Conservation (phyloP, 2,797 vertebrate species). For the Epinephelus malabaricus region DNA sequence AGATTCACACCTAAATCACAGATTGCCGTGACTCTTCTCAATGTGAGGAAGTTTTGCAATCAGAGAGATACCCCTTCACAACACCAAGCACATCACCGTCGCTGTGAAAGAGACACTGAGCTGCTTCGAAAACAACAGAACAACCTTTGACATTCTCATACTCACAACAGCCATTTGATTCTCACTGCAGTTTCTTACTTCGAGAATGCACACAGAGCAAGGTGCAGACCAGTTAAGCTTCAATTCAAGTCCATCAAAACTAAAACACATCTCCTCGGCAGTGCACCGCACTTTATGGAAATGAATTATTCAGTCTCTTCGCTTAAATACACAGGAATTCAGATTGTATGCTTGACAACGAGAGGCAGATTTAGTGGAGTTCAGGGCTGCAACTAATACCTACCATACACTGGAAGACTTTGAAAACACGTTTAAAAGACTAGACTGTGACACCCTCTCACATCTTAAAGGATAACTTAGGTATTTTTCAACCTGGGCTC, state of each 20-base stretch:
- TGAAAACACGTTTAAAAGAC: too few relatives aligned
- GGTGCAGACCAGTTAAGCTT: background rate
- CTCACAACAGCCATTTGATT: background rate
- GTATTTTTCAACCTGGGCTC: too few relatives aligned
- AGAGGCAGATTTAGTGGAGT: background rate
- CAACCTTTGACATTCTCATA: slow-evolving; percentile 15
- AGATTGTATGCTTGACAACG: background rate
- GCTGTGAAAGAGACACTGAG: background rate
- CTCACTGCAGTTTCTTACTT: background rate
- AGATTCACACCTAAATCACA: slow-evolving; percentile 37
- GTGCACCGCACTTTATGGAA: background rate
- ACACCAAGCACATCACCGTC: background rate
- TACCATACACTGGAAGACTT: too few relatives aligned
- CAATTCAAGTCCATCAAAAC: background rate
- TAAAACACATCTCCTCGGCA: background rate
- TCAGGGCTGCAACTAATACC: background rate
- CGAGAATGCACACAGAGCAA: too few relatives aligned
- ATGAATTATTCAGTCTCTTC: background rate
- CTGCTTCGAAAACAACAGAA: slow-evolving; percentile 4
- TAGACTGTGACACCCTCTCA: too few relatives aligned
- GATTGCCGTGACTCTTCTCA: slow-evolving; percentile 11
- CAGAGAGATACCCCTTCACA: slow-evolving; percentile 10
- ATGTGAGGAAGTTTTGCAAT: slow-evolving; percentile 24
- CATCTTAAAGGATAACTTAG: too few relatives aligned
- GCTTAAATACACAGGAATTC: background rate